phyloP scores from a whole-genome alignment of 2,113 vertebrate species.

The Oncorhynchus gorbuscha region DNA sequence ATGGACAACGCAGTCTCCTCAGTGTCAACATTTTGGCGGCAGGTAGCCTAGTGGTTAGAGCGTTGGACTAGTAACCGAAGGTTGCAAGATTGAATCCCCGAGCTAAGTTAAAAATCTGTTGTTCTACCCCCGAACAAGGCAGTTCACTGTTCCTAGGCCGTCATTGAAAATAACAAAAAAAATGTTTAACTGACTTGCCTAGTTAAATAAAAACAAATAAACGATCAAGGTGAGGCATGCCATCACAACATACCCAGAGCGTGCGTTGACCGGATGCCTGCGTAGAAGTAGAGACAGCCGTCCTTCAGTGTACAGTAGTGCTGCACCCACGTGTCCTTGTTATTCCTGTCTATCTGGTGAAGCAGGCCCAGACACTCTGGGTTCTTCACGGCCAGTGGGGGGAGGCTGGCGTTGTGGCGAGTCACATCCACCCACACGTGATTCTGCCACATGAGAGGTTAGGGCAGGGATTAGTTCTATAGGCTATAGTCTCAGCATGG shows the following conservation, averaged over 20 bases:
- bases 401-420: constrained; percentile 83
- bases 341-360: constrained; percentile 79
- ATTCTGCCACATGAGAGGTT: constrained; percentile 67
- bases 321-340: constrained; percentile 79
- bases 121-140: no score
- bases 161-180: no score
- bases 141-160: no score
- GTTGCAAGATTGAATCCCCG: no score
- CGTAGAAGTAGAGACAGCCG: constrained; percentile 85
- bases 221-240: neutral
- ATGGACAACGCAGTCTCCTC: no score
- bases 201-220: no score
- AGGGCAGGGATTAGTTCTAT: neutral
- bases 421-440: constrained; percentile 92
- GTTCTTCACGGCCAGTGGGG: constrained; percentile 87
- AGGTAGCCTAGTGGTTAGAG: neutral
- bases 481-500: neutral
- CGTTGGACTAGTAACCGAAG: neutral
- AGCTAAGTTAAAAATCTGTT: no score
- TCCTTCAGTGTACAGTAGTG: constrained; percentile 90
- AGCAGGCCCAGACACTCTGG: constrained; percentile 88
- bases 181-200: no score
- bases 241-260: constrained; percentile 75
- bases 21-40: no score
- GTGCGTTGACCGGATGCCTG: constrained; percentile 81